These are phyloP conservation scores for Squalus acanthias DNA, from an alignment of 2,797 vertebrate species.

Conservation along the genomic window DNA sequence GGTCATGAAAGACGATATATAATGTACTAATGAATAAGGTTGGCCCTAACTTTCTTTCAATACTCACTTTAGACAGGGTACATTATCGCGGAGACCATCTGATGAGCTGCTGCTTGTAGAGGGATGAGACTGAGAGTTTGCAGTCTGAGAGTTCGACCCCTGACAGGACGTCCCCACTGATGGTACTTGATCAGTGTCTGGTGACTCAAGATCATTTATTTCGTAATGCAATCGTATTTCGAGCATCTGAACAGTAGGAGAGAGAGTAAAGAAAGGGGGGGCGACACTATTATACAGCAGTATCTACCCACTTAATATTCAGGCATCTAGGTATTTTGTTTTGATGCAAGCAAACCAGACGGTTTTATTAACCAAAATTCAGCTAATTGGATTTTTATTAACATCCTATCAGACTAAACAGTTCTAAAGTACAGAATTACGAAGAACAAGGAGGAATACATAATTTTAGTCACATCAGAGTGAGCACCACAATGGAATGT, in stretches of 20 bases:
- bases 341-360: neutral
- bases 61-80: constrained; percentile 91
- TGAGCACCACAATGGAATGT: neutral
- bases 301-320: neutral
- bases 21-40: neutral
- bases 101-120: constrained; percentile 95
- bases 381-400: neutral
- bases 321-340: neutral
- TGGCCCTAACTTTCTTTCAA: neutral
- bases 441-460: neutral
- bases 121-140: constrained; percentile 79
- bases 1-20: neutral
- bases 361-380: neutral
- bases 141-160: constrained; percentile 77
- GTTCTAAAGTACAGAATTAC: neutral
- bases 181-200: constrained; percentile 81
- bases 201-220: constrained; percentile 83
- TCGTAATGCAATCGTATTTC: constrained; percentile 91
- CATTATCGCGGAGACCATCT: constrained; percentile 83
- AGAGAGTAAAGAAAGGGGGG: neutral
- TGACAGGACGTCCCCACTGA: constrained; percentile 76
- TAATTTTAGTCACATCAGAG: neutral
- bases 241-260: constrained; percentile 65
- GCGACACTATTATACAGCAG: neutral
- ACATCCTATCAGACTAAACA: neutral